phyloP scores from a whole-genome alignment of 1,140 invertebrate genomes.

The Teleopsis dalmanni region DNA sequence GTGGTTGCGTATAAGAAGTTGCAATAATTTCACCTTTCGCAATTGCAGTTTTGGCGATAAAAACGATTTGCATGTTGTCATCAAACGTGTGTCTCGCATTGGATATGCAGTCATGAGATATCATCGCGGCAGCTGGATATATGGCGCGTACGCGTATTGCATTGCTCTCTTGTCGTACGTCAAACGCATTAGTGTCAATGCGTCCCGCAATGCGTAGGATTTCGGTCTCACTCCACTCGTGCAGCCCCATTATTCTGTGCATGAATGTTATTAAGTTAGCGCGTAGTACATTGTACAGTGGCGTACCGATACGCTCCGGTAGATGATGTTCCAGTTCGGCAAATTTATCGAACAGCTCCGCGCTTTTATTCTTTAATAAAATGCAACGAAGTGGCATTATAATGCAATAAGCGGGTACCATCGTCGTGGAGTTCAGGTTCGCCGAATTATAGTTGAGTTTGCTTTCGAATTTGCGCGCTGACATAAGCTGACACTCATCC shows the following conservation, averaged over 20 bases:
- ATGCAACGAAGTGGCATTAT: slow-evolving; percentile 58
- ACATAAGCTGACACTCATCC: slow-evolving; percentile 52
- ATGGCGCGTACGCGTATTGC: slow-evolving; percentile 50
- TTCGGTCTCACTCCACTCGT: slow-evolving; percentile 49
- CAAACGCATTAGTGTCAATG: slow-evolving; percentile 60
- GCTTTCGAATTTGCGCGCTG: slow-evolving; percentile 48
- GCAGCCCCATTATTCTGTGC: slow-evolving; percentile 50
- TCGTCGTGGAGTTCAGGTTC: slow-evolving; percentile 34
- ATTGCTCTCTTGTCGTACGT: slow-evolving; percentile 47
- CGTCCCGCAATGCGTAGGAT: slow-evolving; percentile 59
- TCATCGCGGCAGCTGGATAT: slow-evolving; percentile 54
- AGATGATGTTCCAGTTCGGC: slow-evolving; percentile 54
- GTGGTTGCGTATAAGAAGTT: slow-evolving; percentile 58
- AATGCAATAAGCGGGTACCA: slow-evolving; percentile 53
- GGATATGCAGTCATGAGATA: slow-evolving; percentile 58
- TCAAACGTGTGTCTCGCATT: slow-evolving; percentile 58
- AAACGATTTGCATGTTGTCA: slow-evolving; percentile 46
- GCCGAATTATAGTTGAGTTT: slow-evolving; percentile 45
- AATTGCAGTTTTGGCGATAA: slow-evolving; percentile 56
- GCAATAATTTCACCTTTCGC: slow-evolving; percentile 56
- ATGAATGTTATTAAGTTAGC: slow-evolving; percentile 56
- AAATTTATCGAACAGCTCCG: slow-evolving; percentile 49
- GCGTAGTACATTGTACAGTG: slow-evolving; percentile 51
- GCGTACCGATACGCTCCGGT: slow-evolving; percentile 51
- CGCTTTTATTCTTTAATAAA: slow-evolving; percentile 50